Conservation (phyloP, 2,113 vertebrate genomes). For the Colaptes auratus region DNA sequence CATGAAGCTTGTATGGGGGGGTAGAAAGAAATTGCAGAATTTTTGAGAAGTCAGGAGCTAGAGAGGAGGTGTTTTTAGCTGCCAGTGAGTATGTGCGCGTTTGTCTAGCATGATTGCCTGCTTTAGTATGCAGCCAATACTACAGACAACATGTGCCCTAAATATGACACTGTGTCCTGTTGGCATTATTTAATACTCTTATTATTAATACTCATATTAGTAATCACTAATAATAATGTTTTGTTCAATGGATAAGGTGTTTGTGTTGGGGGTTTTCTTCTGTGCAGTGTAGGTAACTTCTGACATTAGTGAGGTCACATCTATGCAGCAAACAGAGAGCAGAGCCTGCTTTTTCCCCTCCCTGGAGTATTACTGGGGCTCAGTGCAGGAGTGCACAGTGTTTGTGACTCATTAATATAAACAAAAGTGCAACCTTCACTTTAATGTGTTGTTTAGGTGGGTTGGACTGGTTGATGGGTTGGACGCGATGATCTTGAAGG, state of each 20-base stretch:
- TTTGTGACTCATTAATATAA: background rate
- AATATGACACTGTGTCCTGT: background rate
- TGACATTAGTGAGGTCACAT: background rate
- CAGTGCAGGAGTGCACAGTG: background rate
- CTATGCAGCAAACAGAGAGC: background rate
- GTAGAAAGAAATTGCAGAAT: slow-evolving; percentile 7
- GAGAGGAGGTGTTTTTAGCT: background rate
- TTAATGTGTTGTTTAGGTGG: no score
- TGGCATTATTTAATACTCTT: no score
- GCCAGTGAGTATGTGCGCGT: background rate
- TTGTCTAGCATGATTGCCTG: background rate
- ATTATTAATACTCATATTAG: background rate
- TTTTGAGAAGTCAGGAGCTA: background rate
- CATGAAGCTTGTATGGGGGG: background rate
- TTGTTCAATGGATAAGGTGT: background rate
- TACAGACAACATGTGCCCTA: background rate
- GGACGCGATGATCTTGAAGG: no score
- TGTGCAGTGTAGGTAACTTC: background rate
- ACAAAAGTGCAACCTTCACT: background rate
- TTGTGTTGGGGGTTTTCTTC: background rate
- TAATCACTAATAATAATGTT: background rate
- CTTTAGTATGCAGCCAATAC: background rate
- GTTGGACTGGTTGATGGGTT: no score
- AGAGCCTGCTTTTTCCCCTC: background rate
- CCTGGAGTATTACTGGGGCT: background rate